A percentile compares a stretch with the other conserved stretches of the same genome.
phyloP scores from a whole-genome alignment of 2,888 invertebrate genomes.

The Hyalella azteca region DNA sequence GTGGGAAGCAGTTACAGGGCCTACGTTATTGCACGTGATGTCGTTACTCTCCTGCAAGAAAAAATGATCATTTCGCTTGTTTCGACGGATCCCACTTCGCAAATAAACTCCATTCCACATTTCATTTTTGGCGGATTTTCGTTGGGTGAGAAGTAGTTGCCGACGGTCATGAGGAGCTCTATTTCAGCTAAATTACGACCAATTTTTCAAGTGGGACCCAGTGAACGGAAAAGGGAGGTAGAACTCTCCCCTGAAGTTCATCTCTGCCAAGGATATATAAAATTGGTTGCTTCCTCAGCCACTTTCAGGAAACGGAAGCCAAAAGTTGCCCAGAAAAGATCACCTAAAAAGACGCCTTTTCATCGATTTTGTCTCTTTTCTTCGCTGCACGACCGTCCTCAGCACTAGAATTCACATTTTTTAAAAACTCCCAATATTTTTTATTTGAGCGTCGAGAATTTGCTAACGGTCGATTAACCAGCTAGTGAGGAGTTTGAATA shows the following conservation, averaged over 20 bases:
- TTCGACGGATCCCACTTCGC: slow-evolving; percentile 32
- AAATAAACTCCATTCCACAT: slow-evolving; percentile 3
- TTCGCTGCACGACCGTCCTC: too few relatives aligned
- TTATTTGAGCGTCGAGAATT: too few relatives aligned
- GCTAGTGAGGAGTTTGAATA: too few relatives aligned
- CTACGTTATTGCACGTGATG: slow-evolving; percentile 20
- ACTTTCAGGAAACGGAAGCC: slow-evolving; percentile 35
- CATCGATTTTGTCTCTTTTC: slow-evolving; percentile 17
- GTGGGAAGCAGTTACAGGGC: too few relatives aligned
- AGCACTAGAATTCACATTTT: too few relatives aligned
- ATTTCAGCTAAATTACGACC: slow-evolving; percentile 36
- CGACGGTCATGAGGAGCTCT: slow-evolving; percentile 27
- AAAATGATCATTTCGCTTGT: slow-evolving; percentile 18
- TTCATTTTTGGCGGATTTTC: slow-evolving; percentile 31
- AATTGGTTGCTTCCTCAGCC: slow-evolving; percentile 36
- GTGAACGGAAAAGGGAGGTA: slow-evolving; percentile 36
- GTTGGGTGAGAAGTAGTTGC: slow-evolving; percentile 12
- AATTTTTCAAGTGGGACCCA: slow-evolving; percentile 34
- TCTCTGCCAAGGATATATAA: slow-evolving; percentile 30
- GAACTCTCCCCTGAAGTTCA: slow-evolving; percentile 17
- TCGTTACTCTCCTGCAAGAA: background rate
- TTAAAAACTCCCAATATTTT: too few relatives aligned
- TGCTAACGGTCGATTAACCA: too few relatives aligned
- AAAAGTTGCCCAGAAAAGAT: slow-evolving; percentile 35
- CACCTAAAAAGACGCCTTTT: background rate